Percentiles rank a stretch among this genome's conserved stretches.
phyloP scores from a whole-genome alignment of 2,797 vertebrate species.

The Anguilla pacifica region DNA sequence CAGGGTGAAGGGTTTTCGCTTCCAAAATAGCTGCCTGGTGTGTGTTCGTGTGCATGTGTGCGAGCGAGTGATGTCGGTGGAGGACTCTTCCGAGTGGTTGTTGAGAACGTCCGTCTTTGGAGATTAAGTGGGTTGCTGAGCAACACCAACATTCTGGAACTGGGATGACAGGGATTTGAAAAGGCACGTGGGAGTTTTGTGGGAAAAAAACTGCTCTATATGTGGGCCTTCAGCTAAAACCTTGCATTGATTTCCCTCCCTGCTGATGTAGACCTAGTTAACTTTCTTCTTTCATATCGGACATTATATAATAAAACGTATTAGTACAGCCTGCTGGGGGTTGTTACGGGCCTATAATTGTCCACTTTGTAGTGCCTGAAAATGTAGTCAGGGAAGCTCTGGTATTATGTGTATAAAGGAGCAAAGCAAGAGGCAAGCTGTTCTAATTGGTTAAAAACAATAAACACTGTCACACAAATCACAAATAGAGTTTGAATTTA shows the following conservation, averaged over 20 bases:
- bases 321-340: background rate
- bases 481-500: background rate
- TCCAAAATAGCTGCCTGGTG: slow-evolving; percentile 10
- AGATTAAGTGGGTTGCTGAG: slow-evolving; percentile 47
- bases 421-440: background rate
- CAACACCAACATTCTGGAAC: slow-evolving; percentile 42
- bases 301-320: slow-evolving; percentile 33
- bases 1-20: background rate
- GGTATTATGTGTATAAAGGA: background rate
- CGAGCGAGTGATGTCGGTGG: background rate
- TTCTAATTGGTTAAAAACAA: background rate
- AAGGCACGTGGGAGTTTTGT: slow-evolving; percentile 48
- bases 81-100: slow-evolving; percentile 18
- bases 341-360: background rate
- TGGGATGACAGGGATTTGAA: slow-evolving; percentile 46
- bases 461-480: background rate
- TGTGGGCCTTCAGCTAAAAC: slow-evolving; percentile 39
- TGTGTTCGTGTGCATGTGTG: background rate
- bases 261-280: slow-evolving; percentile 35
- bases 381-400: background rate
- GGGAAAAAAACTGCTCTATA: slow-evolving; percentile 34
- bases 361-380: background rate
- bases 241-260: slow-evolving; percentile 31
- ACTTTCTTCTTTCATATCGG: slow-evolving; percentile 24
- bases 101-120: slow-evolving; percentile 41